Evolutionary conservation across 1,140 invertebrate species (phyloP), one percentile per base, ranked within the genome.

Genomic region (Berghia stephanieae): DNA sequence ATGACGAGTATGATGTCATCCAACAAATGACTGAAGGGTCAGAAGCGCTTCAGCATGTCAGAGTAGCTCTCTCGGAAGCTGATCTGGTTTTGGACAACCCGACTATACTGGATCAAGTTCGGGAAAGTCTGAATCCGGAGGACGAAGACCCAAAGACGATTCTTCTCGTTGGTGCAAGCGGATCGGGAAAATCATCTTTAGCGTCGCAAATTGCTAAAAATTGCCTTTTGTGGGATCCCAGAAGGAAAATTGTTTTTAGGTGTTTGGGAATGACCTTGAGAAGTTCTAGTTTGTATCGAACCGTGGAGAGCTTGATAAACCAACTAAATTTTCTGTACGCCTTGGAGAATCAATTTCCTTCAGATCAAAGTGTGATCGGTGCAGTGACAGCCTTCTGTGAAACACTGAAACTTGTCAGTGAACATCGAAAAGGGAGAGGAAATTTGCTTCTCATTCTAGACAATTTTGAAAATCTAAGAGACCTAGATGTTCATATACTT

Each of bases 41-140:
- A 21, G 80, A 81, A 21, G 44, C 49, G 5, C 31, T 81, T 0
- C 80, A 81, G 52, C 80, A 81, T 49, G 80, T 81, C 27, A n/a
- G 10, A 8, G 0, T 79, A 3, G 75, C 71, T 24, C 57, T 71
- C 10, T 6, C 34, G 21, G 27, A 40, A 5, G 36, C 52, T 16
- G 44, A 73, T 18, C 57, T 46, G n/a, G 46, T 27, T 34, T 16
- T 66, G n/a, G 75, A 55, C 6, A 71, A 78, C 18, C 40, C 70
- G 68, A 4, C 38, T 3, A 34, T 49, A 6, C 1, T 79, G 40
- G n/a, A 40, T 24, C 0, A 60, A 6, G 44, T 81, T n/a, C 36
- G 34, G 4, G 70, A 75, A 13, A 24, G 72, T 16, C 40, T 81
- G 34, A 44, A 76, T 3, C 36, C 27, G 13, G 42, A 71, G 24